Percentiles rank a stretch among this genome's conserved stretches.
Evolutionary conservation across 1,140 invertebrate species (phyloP).

Genomic region (Eumeta japonica): DNA sequence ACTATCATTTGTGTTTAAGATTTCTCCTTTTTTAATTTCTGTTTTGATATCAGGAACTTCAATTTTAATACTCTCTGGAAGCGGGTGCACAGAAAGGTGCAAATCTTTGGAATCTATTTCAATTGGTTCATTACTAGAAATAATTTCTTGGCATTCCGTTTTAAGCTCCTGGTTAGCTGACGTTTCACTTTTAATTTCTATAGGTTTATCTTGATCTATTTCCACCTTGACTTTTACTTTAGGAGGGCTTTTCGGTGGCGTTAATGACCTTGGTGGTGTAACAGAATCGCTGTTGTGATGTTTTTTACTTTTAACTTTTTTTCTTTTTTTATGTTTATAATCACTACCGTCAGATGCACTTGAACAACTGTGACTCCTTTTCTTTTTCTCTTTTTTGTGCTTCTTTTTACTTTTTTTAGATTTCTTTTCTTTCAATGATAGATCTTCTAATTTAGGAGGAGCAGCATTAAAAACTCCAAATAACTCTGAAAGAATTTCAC

Average conservation of each 20-base stretch:
- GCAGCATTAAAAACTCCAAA: conserved; percentile 71
- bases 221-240: conserved; percentile 58
- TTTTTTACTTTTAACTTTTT: conserved; percentile 61
- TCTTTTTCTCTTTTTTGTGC: conserved; percentile 47
- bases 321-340: conserved; percentile 52
- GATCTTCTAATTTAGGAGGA: conserved; percentile 56
- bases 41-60: conserved; percentile 37
- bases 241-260: conserved; percentile 33
- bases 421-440: conserved; percentile 30
- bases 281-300: conserved; percentile 54
- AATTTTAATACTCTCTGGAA: conserved; percentile 31
- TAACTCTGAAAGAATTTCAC: conserved; percentile 76
- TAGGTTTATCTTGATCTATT: conserved; percentile 24
- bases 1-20: conserved; percentile 16
- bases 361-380: conserved; percentile 28
- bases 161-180: background rate
- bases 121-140: too few species aligned
- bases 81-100: conserved; percentile 1
- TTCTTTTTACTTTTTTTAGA: conserved; percentile 49
- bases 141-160: too few species aligned
- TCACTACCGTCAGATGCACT: conserved; percentile 33
- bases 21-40: conserved; percentile 25
- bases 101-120: conserved; percentile 7
- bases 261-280: conserved; percentile 21
- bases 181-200: conserved; percentile 36